These are phyloP conservation scores for Macrotis lagotis DNA, from an alignment of 2,113 vertebrate species.

Conservation along the genomic window DNA sequence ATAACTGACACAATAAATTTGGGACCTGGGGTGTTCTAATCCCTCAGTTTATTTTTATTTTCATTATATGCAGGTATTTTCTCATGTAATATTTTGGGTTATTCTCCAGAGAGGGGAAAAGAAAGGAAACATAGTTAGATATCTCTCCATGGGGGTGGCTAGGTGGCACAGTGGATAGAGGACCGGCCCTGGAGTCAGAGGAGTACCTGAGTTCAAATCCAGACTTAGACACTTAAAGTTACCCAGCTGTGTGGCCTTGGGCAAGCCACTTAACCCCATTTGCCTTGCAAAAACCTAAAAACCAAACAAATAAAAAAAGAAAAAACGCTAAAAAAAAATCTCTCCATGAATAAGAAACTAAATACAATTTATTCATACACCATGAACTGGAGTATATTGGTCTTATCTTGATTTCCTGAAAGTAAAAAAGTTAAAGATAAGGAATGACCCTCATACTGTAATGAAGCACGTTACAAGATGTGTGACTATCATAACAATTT, in stretches of 20 bases:
- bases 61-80: background rate
- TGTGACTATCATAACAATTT: constrained; percentile 30
- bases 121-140: constrained; percentile 11
- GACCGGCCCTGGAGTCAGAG: no score
- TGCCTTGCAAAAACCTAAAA: no score
- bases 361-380: constrained; percentile 43
- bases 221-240: no score
- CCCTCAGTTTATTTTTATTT: background rate
- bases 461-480: constrained; percentile 39
- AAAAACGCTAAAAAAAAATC: no score
- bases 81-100: background rate
- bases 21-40: background rate
- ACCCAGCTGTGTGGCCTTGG: no score
- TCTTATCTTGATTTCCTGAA: constrained; percentile 69
- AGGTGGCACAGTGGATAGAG: no score
- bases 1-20: background rate
- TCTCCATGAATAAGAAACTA: constrained; percentile 16
- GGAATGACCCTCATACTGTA: background rate
- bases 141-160: background rate
- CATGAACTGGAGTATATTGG: background rate
- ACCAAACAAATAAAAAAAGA: no score
- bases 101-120: background rate
- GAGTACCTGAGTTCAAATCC: no score
- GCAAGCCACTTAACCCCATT: no score
- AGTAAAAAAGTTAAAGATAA: constrained; percentile 55